Base-by-base conservation (phyloP, 2,113 vertebrate genomes). In the Phalacrocorax pelagicus region DNA sequence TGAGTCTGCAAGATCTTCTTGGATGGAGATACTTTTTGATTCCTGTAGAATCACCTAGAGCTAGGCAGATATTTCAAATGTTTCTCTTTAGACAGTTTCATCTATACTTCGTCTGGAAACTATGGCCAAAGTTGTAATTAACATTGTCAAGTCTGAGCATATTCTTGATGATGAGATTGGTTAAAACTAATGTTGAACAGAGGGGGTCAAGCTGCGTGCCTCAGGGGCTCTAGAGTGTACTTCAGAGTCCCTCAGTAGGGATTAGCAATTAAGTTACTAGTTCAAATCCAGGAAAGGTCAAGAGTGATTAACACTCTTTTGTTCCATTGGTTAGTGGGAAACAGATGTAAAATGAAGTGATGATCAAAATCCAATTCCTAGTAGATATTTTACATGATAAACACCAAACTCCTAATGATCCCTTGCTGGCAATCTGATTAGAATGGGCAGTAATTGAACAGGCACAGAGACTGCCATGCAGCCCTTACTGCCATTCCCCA, bases 331-430 rank as follows among this genome's bases (percentile, higher is more conserved):
- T 92, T 91, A 94, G 73, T 27, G 27, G 36, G 73, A 96, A 87
- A 82, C 89, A 96, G 94, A 95, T 96, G 91, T 87, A 96, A 95
- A 94, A 92, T 87, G 73, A 89, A 92, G 59, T 47, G 65, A 94
- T 61, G 86, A 95, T 95, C 89, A 95, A 95, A 96, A 96, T 89
- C 81, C 86, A 92, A 79, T 94, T 95, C 89, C 93, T 96, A 23
- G 84, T 72, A 94, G 89, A 52, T 91, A 87, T 89, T 92, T 94
- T 87, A 81, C 77, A 79, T 92, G 86, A 94, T 78, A 92, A 79
- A 62, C 69, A 91, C 91, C 77, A 81, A 95, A 81, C 29, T 89
- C 47, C 34, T 89, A 95, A 92, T 49, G 86, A 89, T 91, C 86
- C 91, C 81, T 86, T 89, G 89, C 69, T 92, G 86, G 47, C 65